A percentile compares a stretch with the other conserved stretches of the same genome.
These are phyloP conservation scores for Heteromormyrus szaboi DNA, from an alignment of 2,797 vertebrate genomes.

Conservation along the genomic window DNA sequence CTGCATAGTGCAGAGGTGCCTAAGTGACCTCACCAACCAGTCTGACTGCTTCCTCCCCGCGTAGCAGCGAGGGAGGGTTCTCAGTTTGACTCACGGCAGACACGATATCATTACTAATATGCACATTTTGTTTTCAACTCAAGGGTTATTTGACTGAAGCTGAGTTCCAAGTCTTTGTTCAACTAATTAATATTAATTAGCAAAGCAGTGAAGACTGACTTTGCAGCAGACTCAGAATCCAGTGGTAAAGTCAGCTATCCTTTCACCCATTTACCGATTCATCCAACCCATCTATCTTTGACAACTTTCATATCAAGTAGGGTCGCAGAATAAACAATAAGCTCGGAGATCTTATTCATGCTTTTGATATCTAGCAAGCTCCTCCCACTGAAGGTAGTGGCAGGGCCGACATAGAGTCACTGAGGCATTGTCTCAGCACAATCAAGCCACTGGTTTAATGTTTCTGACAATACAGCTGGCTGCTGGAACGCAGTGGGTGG, in stretches of 20 bases:
- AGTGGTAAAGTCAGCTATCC: background rate
- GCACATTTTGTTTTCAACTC: background rate
- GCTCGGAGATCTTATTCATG: background rate
- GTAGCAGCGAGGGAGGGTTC: background rate
- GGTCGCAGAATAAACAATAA: background rate
- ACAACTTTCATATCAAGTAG: background rate
- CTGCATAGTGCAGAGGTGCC: background rate
- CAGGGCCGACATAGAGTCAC: background rate
- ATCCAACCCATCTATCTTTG: background rate
- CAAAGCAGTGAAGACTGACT: background rate
- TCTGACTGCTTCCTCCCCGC: background rate
- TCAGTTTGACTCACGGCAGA: background rate
- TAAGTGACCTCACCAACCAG: background rate
- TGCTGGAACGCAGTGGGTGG: background rate
- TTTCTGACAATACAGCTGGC: background rate
- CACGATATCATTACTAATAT: background rate
- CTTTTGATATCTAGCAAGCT: background rate
- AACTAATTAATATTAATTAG: background rate
- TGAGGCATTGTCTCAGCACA: background rate
- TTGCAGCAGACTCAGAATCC: background rate
- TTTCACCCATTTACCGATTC: background rate
- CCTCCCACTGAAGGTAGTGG: background rate
- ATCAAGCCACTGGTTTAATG: background rate
- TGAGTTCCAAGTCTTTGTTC: background rate
- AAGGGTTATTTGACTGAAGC: background rate